Conservation (phyloP, 2,888 invertebrate species). For the Drosophila tripunctata region DNA sequence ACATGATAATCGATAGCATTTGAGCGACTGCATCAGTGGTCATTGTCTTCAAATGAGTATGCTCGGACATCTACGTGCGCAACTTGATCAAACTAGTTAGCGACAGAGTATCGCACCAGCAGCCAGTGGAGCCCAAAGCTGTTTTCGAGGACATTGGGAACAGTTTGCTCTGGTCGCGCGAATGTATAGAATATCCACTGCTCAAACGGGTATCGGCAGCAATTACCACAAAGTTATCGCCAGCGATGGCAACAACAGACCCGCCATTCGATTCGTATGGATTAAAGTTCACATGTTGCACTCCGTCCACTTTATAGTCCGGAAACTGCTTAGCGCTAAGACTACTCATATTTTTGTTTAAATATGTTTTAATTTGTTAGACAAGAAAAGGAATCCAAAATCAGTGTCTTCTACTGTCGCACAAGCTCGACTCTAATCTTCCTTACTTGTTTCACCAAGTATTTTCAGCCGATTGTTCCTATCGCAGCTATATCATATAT, state of each 20-base stretch:
- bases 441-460: no score
- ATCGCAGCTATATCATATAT: no score
- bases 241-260: background rate
- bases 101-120: background rate
- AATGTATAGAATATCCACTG: background rate
- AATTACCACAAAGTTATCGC: background rate
- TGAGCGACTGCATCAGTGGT: background rate
- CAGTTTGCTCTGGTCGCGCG: background rate
- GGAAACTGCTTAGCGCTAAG: constrained; percentile 80
- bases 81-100: background rate
- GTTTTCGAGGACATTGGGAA: background rate
- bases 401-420: constrained; percentile 76
- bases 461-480: no score
- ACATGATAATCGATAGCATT: background rate
- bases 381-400: constrained; percentile 48
- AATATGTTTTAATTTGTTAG: constrained; percentile 18
- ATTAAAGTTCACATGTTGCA: constrained; percentile 85
- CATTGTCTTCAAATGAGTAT: background rate
- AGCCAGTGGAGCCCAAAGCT: background rate
- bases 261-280: constrained; percentile 86
- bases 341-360: constrained; percentile 61
- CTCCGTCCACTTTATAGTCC: constrained; percentile 84
- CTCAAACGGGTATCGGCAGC: background rate
- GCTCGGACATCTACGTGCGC: background rate
- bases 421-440: no score